phyloP scores from a whole-genome alignment of 2,888 invertebrate genomes.

The Blastobasis adustella region DNA sequence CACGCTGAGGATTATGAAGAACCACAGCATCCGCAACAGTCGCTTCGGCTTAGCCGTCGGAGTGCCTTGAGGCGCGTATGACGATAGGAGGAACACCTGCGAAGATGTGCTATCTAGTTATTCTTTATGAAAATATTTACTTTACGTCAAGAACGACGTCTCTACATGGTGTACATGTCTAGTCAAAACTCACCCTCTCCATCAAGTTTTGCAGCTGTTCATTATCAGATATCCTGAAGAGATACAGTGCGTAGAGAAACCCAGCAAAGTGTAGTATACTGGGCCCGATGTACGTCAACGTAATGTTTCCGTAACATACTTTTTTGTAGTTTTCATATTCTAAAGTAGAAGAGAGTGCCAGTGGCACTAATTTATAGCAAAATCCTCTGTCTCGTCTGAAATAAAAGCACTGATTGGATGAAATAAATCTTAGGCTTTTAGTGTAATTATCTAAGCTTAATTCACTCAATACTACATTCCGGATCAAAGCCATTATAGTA shows the following conservation, averaged over 20 bases:
- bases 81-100: constrained; percentile 83
- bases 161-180: background rate
- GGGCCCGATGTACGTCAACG: constrained; percentile 84
- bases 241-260: constrained; percentile 82
- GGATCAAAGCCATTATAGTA: too few relatives aligned
- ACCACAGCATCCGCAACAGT: constrained; percentile 81
- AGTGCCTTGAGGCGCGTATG: constrained; percentile 78
- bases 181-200: constrained; percentile 77
- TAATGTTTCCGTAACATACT: constrained; percentile 81
- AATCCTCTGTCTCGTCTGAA: constrained; percentile 82
- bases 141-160: too few relatives aligned
- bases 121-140: background rate
- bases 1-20: constrained; percentile 80
- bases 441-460: too few relatives aligned
- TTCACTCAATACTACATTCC: too few relatives aligned
- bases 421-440: too few relatives aligned
- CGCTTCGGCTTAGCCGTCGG: constrained; percentile 77
- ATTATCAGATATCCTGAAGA: constrained; percentile 85
- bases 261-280: constrained; percentile 82
- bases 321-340: constrained; percentile 71
- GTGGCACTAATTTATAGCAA: constrained; percentile 73
- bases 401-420: background rate
- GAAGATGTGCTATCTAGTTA: constrained; percentile 13
- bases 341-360: constrained; percentile 51
- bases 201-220: constrained; percentile 89